Conservation (phyloP, 2,888 invertebrate genomes). For the Oligia latruncula region DNA sequence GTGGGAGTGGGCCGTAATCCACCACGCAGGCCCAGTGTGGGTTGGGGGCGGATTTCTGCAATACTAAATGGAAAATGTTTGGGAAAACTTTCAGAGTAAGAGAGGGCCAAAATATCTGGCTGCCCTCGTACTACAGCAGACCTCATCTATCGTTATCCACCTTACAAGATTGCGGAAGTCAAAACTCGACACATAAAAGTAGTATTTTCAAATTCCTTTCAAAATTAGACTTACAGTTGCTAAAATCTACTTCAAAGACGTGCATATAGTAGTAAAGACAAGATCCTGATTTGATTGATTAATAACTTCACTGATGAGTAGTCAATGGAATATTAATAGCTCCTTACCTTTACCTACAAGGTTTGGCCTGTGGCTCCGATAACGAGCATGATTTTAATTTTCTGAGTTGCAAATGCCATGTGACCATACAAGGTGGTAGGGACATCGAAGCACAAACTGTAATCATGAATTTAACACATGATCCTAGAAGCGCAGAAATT, state of each 20-base stretch:
- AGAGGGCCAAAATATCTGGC: not conserved
- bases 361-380: not conserved
- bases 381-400: not conserved
- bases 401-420: not conserved
- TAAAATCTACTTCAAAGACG: not conserved
- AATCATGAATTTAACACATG: too few relatives aligned
- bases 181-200: not conserved
- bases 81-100: too few relatives aligned
- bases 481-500: too few relatives aligned
- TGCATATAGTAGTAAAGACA: not conserved
- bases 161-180: not conserved
- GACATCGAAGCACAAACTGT: too few relatives aligned
- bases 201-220: not conserved
- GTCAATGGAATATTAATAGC: conserved; percentile 22
- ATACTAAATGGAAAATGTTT: not conserved
- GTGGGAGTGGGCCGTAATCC: too few relatives aligned
- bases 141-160: not conserved
- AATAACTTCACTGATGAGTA: conserved; percentile 29
- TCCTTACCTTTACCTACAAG: conserved; percentile 7
- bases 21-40: too few relatives aligned
- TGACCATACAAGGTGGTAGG: too few relatives aligned
- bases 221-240: not conserved
- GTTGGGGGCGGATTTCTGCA: not conserved
- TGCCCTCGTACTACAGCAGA: not conserved
- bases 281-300: conserved; percentile 24